Evolutionary conservation across 2,888 invertebrate genomes (phyloP).

Genomic region (Auanema freiburgensis): DNA sequence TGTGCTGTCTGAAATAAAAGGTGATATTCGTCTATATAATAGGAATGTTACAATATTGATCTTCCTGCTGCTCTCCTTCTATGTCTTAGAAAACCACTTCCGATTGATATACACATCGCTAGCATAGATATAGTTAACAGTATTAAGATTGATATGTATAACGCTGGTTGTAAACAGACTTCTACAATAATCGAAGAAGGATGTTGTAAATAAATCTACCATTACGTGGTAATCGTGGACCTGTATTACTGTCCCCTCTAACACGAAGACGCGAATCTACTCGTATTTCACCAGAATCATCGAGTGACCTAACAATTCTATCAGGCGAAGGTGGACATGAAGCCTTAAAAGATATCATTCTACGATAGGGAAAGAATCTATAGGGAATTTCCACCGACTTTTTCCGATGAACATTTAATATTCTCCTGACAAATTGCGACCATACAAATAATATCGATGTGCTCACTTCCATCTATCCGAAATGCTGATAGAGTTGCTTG

Average conservation of each 20-base stretch:
- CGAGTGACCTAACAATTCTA: slow-evolving; percentile 16
- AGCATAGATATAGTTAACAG: slow-evolving; percentile 12
- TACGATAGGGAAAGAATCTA: neutral
- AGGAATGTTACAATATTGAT: no score
- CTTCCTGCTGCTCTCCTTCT: no score
- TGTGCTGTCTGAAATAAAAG: no score
- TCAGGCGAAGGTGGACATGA: slow-evolving; percentile 16
- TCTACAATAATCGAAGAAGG: neutral
- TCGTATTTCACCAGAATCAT: slow-evolving; percentile 11
- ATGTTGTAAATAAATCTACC: no score
- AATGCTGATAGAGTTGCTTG: slow-evolving; percentile 60
- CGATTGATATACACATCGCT: slow-evolving; percentile 5
- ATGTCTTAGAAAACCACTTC: no score
- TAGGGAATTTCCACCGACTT: neutral
- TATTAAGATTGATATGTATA: slow-evolving; percentile 13
- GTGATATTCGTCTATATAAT: no score
- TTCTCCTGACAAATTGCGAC: slow-evolving; percentile 29
- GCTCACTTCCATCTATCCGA: slow-evolving; percentile 61
- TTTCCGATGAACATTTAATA: slow-evolving; percentile 20
- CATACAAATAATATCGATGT: slow-evolving; percentile 43
- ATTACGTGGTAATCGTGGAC: no score
- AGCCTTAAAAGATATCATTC: slow-evolving; percentile 5
- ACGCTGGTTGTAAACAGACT: slow-evolving; percentile 18
- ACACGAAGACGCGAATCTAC: slow-evolving; percentile 19
- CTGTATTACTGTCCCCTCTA: neutral